Percentiles rank a stretch among this genome's conserved stretches.
phyloP scores from a whole-genome alignment of 2,113 vertebrate species.

The Hiodon alosoides region DNA sequence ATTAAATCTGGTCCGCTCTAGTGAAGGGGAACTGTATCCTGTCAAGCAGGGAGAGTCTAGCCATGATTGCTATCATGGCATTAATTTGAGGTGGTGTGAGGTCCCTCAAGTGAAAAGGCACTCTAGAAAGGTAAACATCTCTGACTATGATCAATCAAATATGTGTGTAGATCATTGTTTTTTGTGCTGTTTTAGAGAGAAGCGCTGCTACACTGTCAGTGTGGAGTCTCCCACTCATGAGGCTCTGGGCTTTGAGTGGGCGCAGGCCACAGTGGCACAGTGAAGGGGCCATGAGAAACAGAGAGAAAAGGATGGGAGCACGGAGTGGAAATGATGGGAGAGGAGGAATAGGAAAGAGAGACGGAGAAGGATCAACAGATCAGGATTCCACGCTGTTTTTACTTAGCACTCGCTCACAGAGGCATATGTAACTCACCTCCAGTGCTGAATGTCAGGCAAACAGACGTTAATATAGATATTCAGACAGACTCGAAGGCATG shows the following conservation, averaged over 20 bases:
- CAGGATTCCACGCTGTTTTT: constrained; percentile 25
- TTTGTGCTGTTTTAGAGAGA: constrained; percentile 20
- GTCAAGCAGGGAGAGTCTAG: too few relatives aligned
- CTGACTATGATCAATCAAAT: neutral
- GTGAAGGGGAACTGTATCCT: too few relatives aligned
- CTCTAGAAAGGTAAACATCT: neutral
- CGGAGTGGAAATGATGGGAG: constrained; percentile 52
- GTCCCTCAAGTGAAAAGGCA: too few relatives aligned
- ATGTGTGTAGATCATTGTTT: neutral
- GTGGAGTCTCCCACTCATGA: constrained; percentile 56
- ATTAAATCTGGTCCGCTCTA: too few relatives aligned
- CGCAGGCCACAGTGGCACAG: constrained; percentile 62
- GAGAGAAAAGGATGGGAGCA: constrained; percentile 53
- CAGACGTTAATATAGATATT: too few relatives aligned
- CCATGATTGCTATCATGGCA: too few relatives aligned
- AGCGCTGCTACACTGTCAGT: constrained; percentile 10
- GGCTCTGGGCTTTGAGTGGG: constrained; percentile 67
- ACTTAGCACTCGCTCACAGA: too few relatives aligned
- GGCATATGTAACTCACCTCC: too few relatives aligned
- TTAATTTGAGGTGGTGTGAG: too few relatives aligned
- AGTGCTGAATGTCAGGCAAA: too few relatives aligned
- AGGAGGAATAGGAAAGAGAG: constrained; percentile 40
- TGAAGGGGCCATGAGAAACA: constrained; percentile 42
- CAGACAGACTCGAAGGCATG: too few relatives aligned
- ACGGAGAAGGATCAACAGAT: constrained; percentile 28